Base-by-base conservation (phyloP, 1,140 invertebrate genomes). In the Pseudomyrmex pallidus region DNA sequence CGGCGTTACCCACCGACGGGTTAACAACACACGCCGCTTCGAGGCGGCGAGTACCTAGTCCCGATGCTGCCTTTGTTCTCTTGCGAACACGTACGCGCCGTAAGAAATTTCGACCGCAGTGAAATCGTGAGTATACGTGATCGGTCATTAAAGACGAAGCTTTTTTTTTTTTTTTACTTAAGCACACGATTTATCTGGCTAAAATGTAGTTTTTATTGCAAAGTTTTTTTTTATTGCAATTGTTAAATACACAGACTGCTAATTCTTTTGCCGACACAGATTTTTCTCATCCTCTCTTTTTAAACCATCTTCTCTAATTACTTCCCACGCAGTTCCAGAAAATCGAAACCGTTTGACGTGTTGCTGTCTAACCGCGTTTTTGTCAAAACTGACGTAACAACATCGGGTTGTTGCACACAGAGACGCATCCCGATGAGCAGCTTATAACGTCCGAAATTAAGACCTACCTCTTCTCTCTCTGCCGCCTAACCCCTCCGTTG, bases 381-480 rank as follows among this genome's bases (percentile, higher is more conserved):
- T 46, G 76, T 13, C 15, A n/a, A 56, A 82, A 84, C 67, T 78
- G 22, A 68, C n/a, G 82, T 68, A 82, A 85, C 56, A 50, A 76
- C 22, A 20, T 44, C 20, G 59, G 5, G 22, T 48, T 66, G 22
- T 48, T 66, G 25, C 70, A 25, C 52, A 20, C 50, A 59, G 52
- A 64, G 68, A 44, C 64, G 61, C 22, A 35, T 20, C 10, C 52
- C 13, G 48, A 10, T 52, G 46, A 66, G 61, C 35, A 13, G 46
- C 59, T 77, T 89, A 89, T 84, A 72, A 64, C 87, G 12, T 44
- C 52, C 84, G 82, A 91, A 91, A 92, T 92, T 92, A 91, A 92
- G 91, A 91, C 80, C 90, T 86, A 84, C 82, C 82, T 86, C 85
- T 86, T 74, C 85, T 74, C 64, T 44, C 56, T 83, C 68, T 61